phyloP scores from a whole-genome alignment of 2,888 invertebrate species.

The Acholoe squamosa region DNA sequence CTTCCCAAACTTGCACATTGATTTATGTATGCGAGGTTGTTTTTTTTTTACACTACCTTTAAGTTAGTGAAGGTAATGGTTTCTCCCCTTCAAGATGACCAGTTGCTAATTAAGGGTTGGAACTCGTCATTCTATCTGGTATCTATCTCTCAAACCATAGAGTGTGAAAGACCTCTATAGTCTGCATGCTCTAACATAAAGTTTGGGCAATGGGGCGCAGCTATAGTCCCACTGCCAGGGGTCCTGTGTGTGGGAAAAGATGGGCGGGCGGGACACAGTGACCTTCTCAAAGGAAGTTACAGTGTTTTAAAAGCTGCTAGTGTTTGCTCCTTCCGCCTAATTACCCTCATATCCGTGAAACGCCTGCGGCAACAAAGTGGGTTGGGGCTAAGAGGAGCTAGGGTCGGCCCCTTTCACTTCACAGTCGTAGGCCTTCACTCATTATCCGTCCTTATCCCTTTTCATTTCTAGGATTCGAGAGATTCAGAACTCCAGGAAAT shows the following conservation, averaged over 20 bases:
- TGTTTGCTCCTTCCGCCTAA: not conserved
- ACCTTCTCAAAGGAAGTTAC: not conserved
- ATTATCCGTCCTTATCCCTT: not conserved
- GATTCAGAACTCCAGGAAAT: not conserved
- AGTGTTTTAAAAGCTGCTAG: constrained; percentile 22
- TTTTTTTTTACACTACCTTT: too few species aligned
- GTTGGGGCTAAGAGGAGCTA: not conserved
- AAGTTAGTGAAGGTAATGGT: too few species aligned
- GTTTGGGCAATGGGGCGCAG: too few species aligned
- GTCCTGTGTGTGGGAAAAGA: not conserved
- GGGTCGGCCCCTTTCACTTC: not conserved
- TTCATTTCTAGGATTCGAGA: not conserved
- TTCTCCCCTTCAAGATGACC: too few species aligned
- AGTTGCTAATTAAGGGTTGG: too few species aligned
- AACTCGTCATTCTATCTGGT: too few species aligned
- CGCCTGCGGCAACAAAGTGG: not conserved
- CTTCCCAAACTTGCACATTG: too few species aligned
- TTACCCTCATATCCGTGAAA: not conserved
- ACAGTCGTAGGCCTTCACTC: not conserved
- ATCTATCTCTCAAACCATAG: too few species aligned
- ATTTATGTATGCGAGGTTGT: too few species aligned
- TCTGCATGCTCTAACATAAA: too few species aligned
- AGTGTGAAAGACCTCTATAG: too few species aligned
- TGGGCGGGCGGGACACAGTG: not conserved
- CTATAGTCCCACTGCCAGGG: not conserved